Evolutionary conservation across 64 coral and sea anemone species (phyloP), one percentile per base, ranked within the genome.

Genomic region (Montipora efflorescens): DNA sequence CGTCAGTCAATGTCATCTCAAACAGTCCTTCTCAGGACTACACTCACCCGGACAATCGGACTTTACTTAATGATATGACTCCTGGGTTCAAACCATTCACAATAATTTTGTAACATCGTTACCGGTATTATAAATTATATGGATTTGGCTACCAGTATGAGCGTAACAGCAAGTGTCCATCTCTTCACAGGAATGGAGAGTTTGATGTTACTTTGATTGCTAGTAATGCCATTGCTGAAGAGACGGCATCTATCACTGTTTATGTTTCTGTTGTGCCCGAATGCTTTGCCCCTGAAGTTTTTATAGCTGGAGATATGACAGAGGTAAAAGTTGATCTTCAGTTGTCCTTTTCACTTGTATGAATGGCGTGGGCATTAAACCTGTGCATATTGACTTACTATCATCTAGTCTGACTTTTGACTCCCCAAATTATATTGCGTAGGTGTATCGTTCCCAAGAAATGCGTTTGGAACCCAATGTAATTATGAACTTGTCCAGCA

Each of bases 251-350:
- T 16, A 23, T 87, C 20, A 57, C 45, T 16, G 18, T 86, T n/a
- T 4, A 64, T 52, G 48, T 93, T 7, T 80, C 75, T 3, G 49
- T 59, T 44, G 47, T 25, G 1, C 61, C 53, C 3, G 21, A 76
- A 8, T 93, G 92, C 13, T 67, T 72, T 19, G 46, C 84, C n/a
- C 92, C 90, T 66, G n/a, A 62, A 16, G 75, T 93, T n/a, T 8
- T 23, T 7, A 80, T 93, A 45, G 15, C 79, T 53, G 80, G 91
- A 36, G 46, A 19, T 36, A 52, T 21, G 2, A 23, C 8, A 3
- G 46, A 62, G 55, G 91, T 92, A 64, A 48, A 48, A 25, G 36
- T 36, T 36, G 36, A 36, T 36, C 36, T 36, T 36, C 36, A 36
- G 36, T 36, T 36, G 36, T 36, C 36, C 1, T 36, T 36, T 36